Conservation (phyloP, 2,797 vertebrate genomes). For the Halcyon chelicuti region DNA sequence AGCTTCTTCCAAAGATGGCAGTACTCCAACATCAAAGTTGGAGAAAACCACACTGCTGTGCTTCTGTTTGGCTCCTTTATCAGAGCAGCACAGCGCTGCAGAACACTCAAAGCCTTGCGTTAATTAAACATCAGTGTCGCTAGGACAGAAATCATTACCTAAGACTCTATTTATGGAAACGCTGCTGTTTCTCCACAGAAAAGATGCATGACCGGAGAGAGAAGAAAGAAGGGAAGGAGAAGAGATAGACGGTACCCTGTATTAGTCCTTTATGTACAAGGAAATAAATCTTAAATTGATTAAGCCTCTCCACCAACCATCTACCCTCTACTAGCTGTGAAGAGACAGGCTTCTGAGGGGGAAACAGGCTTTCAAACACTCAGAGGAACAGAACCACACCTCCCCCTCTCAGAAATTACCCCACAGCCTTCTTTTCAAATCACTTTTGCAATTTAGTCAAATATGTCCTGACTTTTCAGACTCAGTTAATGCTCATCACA, state of each 20-base stretch:
- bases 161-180: neutral
- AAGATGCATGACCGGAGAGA: neutral
- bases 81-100: neutral
- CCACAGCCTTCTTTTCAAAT: neutral
- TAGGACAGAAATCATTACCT: neutral
- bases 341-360: neutral
- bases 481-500: rapidly evolving
- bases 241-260: rapidly evolving
- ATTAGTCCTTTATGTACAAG: neutral
- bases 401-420: neutral
- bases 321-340: neutral
- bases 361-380: neutral
- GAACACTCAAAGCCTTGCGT: neutral
- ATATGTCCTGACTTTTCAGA: rapidly evolving
- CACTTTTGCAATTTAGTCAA: neutral
- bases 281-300: neutral
- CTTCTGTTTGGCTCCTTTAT: neutral
- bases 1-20: slow-evolving; percentile 4
- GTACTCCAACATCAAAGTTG: neutral
- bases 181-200: neutral
- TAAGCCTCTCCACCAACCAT: rapidly evolving
- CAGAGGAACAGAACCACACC: neutral
- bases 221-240: neutral
- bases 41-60: neutral
- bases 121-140: neutral